Evolutionary conservation across 2,113 vertebrate species (phyloP).

Genomic region (Plectropomus leopardus): DNA sequence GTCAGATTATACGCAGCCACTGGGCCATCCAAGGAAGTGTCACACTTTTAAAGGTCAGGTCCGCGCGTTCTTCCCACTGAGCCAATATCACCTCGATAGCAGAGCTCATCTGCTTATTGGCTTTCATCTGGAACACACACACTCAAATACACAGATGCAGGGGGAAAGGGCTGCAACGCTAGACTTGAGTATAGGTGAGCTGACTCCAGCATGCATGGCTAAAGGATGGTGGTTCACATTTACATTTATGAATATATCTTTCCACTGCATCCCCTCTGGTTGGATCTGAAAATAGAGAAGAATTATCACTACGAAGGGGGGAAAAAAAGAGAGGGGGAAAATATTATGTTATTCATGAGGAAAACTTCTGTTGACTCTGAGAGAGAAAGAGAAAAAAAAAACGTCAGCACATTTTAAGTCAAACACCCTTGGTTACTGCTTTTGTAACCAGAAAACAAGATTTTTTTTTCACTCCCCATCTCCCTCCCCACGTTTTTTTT

Average conservation of each 20-base stretch:
- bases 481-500: slow-evolving; percentile 30
- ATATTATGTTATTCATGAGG: slow-evolving; percentile 82
- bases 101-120: slow-evolving; percentile 78
- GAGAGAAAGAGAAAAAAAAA: slow-evolving; percentile 58
- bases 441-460: slow-evolving; percentile 92
- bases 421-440: slow-evolving; percentile 82
- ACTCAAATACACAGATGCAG: slow-evolving; percentile 12
- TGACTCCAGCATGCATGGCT: slow-evolving; percentile 54
- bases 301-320: slow-evolving; percentile 65
- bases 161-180: slow-evolving; percentile 68
- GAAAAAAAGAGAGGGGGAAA: slow-evolving; percentile 9
- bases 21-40: slow-evolving; percentile 78
- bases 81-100: slow-evolving; percentile 68
- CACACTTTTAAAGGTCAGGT: slow-evolving; percentile 84
- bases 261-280: slow-evolving; percentile 78
- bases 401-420: slow-evolving; percentile 83
- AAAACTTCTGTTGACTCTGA: slow-evolving; percentile 84
- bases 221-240: slow-evolving; percentile 78
- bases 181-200: slow-evolving; percentile 65
- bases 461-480: slow-evolving; percentile 74
- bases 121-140: slow-evolving; percentile 67
- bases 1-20: slow-evolving; percentile 66
- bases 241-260: slow-evolving; percentile 84
- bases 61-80: slow-evolving; percentile 66
- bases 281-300: slow-evolving; percentile 78